A percentile compares a stretch with the other conserved stretches of the same genome.
Evolutionary conservation across 2,797 vertebrate species (phyloP).

Genomic region (Mormyrops boulengeri): DNA sequence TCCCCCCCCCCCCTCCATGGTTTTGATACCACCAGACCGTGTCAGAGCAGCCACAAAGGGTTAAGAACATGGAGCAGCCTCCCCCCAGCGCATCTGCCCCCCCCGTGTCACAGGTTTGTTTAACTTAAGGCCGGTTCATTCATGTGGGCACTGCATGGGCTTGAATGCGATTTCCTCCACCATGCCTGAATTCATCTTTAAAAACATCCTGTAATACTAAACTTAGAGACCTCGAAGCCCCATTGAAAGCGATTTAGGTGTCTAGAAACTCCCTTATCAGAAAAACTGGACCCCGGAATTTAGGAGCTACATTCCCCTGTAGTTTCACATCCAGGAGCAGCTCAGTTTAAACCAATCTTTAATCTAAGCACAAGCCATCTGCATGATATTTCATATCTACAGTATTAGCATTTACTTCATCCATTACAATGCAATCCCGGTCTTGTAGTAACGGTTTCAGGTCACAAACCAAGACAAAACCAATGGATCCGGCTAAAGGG

Average conservation of each 20-base stretch:
- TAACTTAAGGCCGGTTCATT: constrained; percentile 96
- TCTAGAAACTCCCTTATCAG: constrained; percentile 88
- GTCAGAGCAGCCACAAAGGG: neutral
- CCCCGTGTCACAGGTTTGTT: constrained; percentile 79
- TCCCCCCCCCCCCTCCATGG: neutral
- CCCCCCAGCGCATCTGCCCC: constrained; percentile 67
- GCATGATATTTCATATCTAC: constrained; percentile 77
- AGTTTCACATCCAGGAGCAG: constrained; percentile 60
- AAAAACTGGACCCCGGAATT: constrained; percentile 94
- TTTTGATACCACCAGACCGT: neutral
- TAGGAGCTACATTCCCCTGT: constrained; percentile 88
- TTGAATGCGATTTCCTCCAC: constrained; percentile 98
- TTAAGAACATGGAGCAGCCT: neutral
- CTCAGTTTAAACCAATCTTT: constrained; percentile 72
- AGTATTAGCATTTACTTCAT: constrained; percentile 70
- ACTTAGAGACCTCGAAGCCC: constrained; percentile 80
- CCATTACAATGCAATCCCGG: constrained; percentile 68
- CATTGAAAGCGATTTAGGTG: constrained; percentile 85
- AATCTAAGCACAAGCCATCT: constrained; percentile 80
- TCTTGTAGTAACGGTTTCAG: constrained; percentile 60
- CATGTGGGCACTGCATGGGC: constrained; percentile 82
- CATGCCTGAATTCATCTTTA: constrained; percentile 93
- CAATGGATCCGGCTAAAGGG: constrained; percentile 52
- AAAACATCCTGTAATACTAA: constrained; percentile 81
- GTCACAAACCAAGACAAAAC: constrained; percentile 43